Evolutionary conservation across 2,797 vertebrate species (phyloP), one percentile per base, ranked within the genome.

Genomic region (Meriones psammophilus): DNA sequence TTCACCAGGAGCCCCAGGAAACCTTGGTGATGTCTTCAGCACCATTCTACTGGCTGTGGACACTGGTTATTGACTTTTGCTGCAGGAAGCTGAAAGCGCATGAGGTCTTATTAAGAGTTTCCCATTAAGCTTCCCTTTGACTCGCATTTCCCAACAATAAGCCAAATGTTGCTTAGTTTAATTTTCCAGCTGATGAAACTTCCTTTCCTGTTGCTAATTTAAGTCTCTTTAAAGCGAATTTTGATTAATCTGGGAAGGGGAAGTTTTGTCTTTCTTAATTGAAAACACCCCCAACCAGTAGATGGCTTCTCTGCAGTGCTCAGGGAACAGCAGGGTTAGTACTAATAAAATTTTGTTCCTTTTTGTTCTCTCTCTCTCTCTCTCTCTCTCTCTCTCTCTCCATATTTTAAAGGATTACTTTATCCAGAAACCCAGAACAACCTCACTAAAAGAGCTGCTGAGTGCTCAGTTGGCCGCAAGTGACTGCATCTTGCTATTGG

Each of bases 131-230:
- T 80, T 95, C 85, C 26, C 46, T 97, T 91, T 97, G 84, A 91
- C 87, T 95, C 77, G 85, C 20, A 78, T 76, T 95, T 94, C 78
- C 76, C 92, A 92, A 91, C 95, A 96, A 96, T 73, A 92, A 94
- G 33, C 86, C 4, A 62, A 96, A 79, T 64, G 30, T 54, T 96
- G 50, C 88, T 97, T 91, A 94, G 92, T 96, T 92, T 97, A 94
- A 95, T 96, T 87, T 96, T 97, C 85, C 97, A 3, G 74, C 95
- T 94, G 87, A 84, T 97, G 85, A 96, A 95, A 74, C 28, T 95
- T 97, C 80, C 58, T 96, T 96, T 98, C 62, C 93, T 96, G 64
- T 54, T 97, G 93, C 81, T 97, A 93, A 54, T 95, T 96, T 85
- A 96, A 96, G 80, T 95, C 80, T 93, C 92, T 97, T 92, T 74